phyloP scores from a whole-genome alignment of 2,113 vertebrate genomes.

The Petaurus breviceps region DNA sequence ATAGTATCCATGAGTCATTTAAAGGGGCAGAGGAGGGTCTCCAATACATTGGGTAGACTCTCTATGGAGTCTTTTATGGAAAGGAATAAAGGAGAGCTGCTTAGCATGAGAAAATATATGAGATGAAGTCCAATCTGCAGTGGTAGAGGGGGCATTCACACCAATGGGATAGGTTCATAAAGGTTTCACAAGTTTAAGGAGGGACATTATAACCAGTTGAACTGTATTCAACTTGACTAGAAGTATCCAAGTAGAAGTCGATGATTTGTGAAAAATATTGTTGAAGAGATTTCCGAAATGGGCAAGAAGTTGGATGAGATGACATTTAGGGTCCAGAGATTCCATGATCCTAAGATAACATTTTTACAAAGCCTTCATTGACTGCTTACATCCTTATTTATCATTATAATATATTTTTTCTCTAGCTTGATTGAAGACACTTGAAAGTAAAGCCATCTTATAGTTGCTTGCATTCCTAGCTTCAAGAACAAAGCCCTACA shows the following conservation, averaged over 20 bases:
- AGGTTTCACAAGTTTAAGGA: no score
- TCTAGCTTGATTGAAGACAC: not conserved
- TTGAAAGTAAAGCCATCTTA: not conserved
- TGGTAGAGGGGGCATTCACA: no score
- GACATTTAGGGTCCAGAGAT: not conserved
- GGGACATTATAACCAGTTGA: not conserved
- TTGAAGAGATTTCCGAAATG: not conserved
- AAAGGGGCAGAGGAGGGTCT: not conserved
- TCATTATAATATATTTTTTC: not conserved
- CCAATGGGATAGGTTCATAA: no score
- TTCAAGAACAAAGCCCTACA: not conserved
- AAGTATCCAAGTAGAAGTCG: not conserved
- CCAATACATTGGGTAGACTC: not conserved
- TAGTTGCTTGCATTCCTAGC: not conserved
- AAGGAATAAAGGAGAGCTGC: not conserved
- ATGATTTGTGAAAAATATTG: not conserved
- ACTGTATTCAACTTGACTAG: not conserved
- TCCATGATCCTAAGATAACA: not conserved
- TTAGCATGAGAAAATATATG: not conserved
- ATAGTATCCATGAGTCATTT: not conserved
- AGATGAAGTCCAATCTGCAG: not conserved
- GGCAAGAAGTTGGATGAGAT: not conserved
- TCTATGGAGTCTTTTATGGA: not conserved
- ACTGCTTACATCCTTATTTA: not conserved
- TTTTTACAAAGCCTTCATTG: not conserved